Base-by-base conservation (phyloP, 2,113 vertebrate species). In the Eolophus roseicapilla region DNA sequence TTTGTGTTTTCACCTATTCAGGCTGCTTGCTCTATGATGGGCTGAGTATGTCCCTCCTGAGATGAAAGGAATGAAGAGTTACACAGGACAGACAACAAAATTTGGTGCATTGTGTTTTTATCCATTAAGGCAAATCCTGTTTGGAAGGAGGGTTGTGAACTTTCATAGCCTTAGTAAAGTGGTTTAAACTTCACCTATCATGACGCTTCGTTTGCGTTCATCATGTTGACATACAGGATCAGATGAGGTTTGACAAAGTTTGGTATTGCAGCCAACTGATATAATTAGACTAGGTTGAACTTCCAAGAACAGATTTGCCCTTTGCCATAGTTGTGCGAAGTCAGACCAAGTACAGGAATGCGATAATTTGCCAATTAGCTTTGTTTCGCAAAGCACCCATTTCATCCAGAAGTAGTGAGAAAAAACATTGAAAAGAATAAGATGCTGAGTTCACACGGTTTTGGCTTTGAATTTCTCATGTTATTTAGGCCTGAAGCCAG, bases 171-270 rank as follows among this genome's bases (percentile, higher is more conserved):
- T 82, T 55, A 31, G 12, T 46, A 44, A 74, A 86, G 41, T 47
- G 43, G 23, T 46, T 93, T 71, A 28, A 88, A 83, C 78, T 67
- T 84, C 15, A 80, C 13, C 29, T 83, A 41, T 84, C 29, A 50
- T 0, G 1, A 6, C 53, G 37, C 67, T 87, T 93, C n/a, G n/a
- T 86, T 92, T 87, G 37, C 5, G 25, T 87, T 84, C 50, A 83
- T 94, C 44, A 10, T 31, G 20, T 86, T 93, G 93, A 78, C 64
- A 9, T 74, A 49, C 81, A 85, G 94, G 64, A 60, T 86, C 82
- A 93, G 85, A 82, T 91, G 81, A 94, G 39, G 25, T 65, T 67
- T 73, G 80, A 63, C 90, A 62, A 76, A 91, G 71, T 88, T 76
- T 35, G 47, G n/a, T 85, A 29, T 75, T 27, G 33, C 39, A 78